Evolutionary conservation across 2,888 invertebrate genomes (phyloP), one percentile per base, ranked within the genome.

Genomic region (Lathronympha strigana): DNA sequence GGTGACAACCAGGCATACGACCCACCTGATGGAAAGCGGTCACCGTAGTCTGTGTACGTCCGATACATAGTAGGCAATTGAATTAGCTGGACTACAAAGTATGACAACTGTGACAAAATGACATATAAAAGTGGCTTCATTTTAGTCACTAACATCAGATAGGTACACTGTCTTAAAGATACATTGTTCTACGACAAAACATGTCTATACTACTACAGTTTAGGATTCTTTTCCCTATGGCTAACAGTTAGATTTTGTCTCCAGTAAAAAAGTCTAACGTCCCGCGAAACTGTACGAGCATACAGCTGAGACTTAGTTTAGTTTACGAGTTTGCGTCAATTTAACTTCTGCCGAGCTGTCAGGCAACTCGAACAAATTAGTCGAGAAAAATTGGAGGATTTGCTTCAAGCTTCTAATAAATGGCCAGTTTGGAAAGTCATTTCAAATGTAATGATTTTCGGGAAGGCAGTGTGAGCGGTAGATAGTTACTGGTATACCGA

Each of bases 261-360:
- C 15, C 36, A 28, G 50, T 21, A 33, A 54, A 61, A 61, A 55
- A 53, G 25, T 19, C 47, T 28, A 45, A 38, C 19, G 31, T 17
- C 8, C 19, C 43, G 23, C 17, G 38, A 49, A 51, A 51, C 57
- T 51, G 33, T 45, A n/a, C n/a, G 3, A 31, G 43, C 21, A 40
- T 40, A 57, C 49, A 49, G 57, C 31, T n/a, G 23, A 57, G 57
- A 43, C 19, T 57, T 23, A 23, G 57, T 63, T 57, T 58, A 33
- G 57, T 43, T 63, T 36, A 51, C 43, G 43, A 57, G 43, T 63
- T 63, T 63, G n/a, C 63, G 63, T 63, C 63, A 63, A 58, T 63
- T 58, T 43, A 63, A 63, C 63, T 63, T 63, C 58, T 33, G 33
- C 51, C 57, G 9, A 63, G 57, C 63, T 63, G 63, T 63, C 63